Percentiles rank a stretch among this genome's conserved stretches.
Evolutionary conservation across 2,888 invertebrate species (phyloP).

Genomic region (Idaea dimidiata): DNA sequence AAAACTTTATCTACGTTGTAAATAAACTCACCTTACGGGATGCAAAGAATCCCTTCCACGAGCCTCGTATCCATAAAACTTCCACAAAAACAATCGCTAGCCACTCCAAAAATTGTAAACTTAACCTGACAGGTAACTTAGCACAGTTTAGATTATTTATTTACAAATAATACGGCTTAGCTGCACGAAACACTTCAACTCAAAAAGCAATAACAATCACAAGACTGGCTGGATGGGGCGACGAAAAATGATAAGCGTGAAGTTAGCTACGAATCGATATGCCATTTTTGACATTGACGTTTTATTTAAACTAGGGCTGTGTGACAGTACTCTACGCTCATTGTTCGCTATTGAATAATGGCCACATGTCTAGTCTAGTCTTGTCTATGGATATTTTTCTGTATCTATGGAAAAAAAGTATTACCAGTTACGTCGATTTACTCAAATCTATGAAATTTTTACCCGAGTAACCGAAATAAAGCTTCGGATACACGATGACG

Average conservation of each 20-base stretch:
- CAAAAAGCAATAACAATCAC: constrained; percentile 28
- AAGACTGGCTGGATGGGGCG: not conserved
- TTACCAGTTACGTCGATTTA: constrained; percentile 13
- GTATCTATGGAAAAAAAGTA: constrained; percentile 31
- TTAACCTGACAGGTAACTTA: not conserved
- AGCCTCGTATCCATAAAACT: constrained; percentile 53
- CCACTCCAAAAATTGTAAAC: not conserved
- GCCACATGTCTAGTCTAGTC: not conserved
- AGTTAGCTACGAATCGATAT: constrained; percentile 8
- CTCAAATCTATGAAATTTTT: not conserved
- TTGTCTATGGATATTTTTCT: not conserved
- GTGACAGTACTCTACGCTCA: not conserved
- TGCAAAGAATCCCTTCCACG: constrained; percentile 28
- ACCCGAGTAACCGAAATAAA: not conserved
- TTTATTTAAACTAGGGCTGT: not conserved
- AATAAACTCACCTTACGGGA: constrained; percentile 53
- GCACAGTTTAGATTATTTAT: not conserved
- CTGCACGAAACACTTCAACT: constrained; percentile 37
- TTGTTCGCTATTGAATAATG: not conserved
- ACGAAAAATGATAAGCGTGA: constrained; percentile 6
- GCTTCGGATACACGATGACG: not conserved
- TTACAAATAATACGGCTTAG: constrained; percentile 30
- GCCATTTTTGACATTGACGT: constrained; percentile 9
- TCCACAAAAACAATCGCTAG: constrained; percentile 35
- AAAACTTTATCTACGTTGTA: constrained; percentile 26